These are phyloP conservation scores for Enhydra lutris DNA, from an alignment of 2,113 vertebrate genomes.

Conservation along the genomic window DNA sequence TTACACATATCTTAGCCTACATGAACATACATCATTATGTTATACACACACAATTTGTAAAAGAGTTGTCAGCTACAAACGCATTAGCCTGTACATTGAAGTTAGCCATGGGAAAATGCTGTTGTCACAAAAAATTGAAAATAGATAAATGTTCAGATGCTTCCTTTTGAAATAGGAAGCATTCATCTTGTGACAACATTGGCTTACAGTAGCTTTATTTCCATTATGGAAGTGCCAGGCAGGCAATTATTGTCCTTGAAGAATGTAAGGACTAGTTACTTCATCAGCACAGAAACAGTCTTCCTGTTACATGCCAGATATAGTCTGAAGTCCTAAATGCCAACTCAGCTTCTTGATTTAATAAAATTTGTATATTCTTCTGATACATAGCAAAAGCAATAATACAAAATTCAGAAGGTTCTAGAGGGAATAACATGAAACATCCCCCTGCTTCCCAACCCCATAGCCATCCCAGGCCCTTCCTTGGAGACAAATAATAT, in stretches of 20 bases:
- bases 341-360: background rate
- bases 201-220: background rate
- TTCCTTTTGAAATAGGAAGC: constrained; percentile 23
- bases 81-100: background rate
- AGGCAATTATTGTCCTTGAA: background rate
- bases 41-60: background rate
- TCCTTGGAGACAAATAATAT: background rate
- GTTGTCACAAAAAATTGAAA: background rate
- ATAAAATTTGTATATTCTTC: background rate
- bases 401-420: background rate
- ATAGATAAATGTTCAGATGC: background rate
- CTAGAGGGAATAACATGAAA: background rate
- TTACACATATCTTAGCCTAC: background rate
- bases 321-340: background rate
- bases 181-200: background rate
- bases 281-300: background rate
- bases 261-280: background rate
- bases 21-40: background rate
- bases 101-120: background rate
- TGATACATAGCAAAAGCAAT: background rate
- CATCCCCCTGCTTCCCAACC: background rate
- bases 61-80: background rate
- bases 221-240: background rate
- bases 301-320: background rate
- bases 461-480: background rate